Conservation (phyloP, 2,888 invertebrate genomes). For the Caenorhabditis virilis region DNA sequence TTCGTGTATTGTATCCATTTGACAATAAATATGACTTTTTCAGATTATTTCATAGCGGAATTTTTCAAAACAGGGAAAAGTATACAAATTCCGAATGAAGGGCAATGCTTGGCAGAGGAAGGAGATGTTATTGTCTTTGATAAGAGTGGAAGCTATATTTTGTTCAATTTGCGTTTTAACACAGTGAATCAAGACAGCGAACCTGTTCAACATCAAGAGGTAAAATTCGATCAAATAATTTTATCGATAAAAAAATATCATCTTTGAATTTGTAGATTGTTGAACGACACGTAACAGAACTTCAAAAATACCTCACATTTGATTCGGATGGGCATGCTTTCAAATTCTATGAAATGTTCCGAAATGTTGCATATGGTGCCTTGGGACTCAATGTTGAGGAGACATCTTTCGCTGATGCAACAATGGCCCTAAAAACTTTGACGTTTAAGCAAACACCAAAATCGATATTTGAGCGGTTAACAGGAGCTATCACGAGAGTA, state of each 20-base stretch:
- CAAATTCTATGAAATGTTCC: constrained; percentile 47
- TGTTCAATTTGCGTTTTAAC: constrained; percentile 54
- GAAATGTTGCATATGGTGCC: constrained; percentile 44
- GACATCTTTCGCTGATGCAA: not conserved
- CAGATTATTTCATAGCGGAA: constrained; percentile 9
- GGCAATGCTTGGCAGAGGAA: constrained; percentile 25
- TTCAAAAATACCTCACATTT: constrained; percentile 37
- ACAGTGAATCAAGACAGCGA: constrained; percentile 46
- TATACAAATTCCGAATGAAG: not conserved
- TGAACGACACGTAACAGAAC: constrained; percentile 45
- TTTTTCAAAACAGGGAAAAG: constrained; percentile 8
- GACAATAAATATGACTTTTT: too few relatives aligned
- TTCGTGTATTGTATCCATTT: not conserved
- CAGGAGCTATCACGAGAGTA: constrained; percentile 30
- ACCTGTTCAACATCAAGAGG: constrained; percentile 47
- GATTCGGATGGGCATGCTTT: constrained; percentile 6
- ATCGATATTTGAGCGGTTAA: constrained; percentile 8
- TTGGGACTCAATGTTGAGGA: constrained; percentile 42
- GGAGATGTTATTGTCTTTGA: constrained; percentile 43
- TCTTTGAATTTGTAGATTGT: constrained; percentile 36
- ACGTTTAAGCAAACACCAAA: constrained; percentile 6
- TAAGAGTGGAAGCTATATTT: constrained; percentile 20
- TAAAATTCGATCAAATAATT: constrained; percentile 2
- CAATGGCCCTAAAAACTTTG: constrained; percentile 9
- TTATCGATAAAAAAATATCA: not conserved